Evolutionary conservation across 2,113 vertebrate genomes (phyloP), one percentile per base, ranked within the genome.

Genomic region (Chaenocephalus aceratus): DNA sequence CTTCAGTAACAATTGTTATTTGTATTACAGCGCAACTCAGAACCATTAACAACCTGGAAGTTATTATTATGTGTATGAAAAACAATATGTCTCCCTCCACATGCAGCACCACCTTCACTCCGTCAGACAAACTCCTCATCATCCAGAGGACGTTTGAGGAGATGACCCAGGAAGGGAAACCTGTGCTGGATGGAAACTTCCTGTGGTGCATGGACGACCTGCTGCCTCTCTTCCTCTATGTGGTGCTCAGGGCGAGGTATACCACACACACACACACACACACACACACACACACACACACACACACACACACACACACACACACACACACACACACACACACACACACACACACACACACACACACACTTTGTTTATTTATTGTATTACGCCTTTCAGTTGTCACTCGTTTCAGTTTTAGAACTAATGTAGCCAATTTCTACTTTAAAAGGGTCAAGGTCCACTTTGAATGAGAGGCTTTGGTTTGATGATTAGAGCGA

Each of bases 181-280:
- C 95, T 0, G 92, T 95, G 41, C 93, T 97, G 76, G 94, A 96
- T 44, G 93, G 94, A 66, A 94, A 96, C 86, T 99, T 98, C 89
- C 82, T 98, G 73, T 99, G 97, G 97, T 98, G 97, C 87, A 99
- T 99, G 98, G 98, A 99, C 75, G 97, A 99, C 84, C 94, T 99
- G 73, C 97, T 99, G 84, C 98, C 98, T 2, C 96, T 99, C 75
- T 99, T 98, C 93, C 95, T 99, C n/a, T 99, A 98, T 15, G 96
- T 99, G 89, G 98, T 99, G 80, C 94, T 99, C 45, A 96, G 98
- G 87, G 97, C 98, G 60, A 97, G 97, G 98, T 98, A 85, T n/a
- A 78, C 9, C 30, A 13, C 64, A 63, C 44, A n/a, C 48, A 61
- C 11, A 49, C 9, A 63, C 36, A 26, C 23, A 58, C 34, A 62